These are phyloP conservation scores for Bathynomus jamesi DNA, from an alignment of 1,140 invertebrate species.

Conservation along the genomic window DNA sequence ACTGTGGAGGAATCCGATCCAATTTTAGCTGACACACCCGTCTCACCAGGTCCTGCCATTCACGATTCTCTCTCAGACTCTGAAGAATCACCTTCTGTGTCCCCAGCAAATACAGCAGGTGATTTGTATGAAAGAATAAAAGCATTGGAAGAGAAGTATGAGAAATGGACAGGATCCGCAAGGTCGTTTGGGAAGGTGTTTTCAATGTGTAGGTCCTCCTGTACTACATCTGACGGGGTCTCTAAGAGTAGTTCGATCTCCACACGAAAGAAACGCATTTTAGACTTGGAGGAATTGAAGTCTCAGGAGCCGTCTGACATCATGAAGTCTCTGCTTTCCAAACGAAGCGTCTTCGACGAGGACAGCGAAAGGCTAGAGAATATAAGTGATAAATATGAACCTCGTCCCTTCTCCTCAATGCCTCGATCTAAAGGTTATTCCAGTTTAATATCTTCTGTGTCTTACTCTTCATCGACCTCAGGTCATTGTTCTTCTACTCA, in stretches of 20 bases:
- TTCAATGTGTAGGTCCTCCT: slow-evolving; percentile 18
- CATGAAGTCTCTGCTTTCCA: slow-evolving; percentile 80
- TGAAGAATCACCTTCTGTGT: slow-evolving; percentile 35
- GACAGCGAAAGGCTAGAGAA: slow-evolving; percentile 88
- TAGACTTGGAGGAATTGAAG: slow-evolving; percentile 59
- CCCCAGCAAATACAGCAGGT: slow-evolving; percentile 38
- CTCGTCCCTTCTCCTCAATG: slow-evolving; percentile 45
- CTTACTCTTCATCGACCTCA: background rate
- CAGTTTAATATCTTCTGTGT: background rate
- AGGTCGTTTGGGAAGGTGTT: background rate
- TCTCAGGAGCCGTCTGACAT: slow-evolving; percentile 77
- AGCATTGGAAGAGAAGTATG: slow-evolving; percentile 82
- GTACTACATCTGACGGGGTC: slow-evolving; percentile 22
- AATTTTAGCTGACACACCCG: slow-evolving; percentile 24
- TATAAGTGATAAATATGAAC: slow-evolving; percentile 74
- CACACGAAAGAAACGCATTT: slow-evolving; percentile 47
- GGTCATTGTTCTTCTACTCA: too few relatives aligned
- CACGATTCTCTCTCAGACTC: slow-evolving; percentile 35
- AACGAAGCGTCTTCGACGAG: slow-evolving; percentile 89
- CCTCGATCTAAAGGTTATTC: background rate
- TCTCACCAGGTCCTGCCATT: slow-evolving; percentile 29
- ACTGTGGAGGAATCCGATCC: slow-evolving; percentile 13
- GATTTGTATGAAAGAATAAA: slow-evolving; percentile 76
- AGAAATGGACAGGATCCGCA: slow-evolving; percentile 62
- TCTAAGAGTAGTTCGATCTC: slow-evolving; percentile 24